Evolutionary conservation across 2,888 invertebrate genomes (phyloP).

Genomic region (Drosophila meridiana): DNA sequence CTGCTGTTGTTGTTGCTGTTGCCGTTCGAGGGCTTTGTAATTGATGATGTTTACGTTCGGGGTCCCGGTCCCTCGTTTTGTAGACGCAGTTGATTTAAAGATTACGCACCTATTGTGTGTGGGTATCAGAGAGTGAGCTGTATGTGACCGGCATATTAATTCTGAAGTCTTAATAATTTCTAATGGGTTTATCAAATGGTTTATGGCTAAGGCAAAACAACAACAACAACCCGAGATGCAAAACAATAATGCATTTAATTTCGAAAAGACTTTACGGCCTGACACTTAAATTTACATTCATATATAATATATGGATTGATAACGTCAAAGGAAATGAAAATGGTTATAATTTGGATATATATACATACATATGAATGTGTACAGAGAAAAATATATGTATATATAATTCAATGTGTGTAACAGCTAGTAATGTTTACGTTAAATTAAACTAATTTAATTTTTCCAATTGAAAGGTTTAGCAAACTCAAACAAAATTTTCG

Average conservation of each 20-base stretch:
- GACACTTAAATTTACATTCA: not conserved
- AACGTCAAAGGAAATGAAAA: not conserved
- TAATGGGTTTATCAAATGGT: slow-evolving; percentile 70
- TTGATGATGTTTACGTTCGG: slow-evolving; percentile 78
- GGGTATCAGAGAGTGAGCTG: slow-evolving; percentile 58
- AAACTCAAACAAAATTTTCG: no score
- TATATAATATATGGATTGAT: not conserved
- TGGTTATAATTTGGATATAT: no score
- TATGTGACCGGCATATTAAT: slow-evolving; percentile 73
- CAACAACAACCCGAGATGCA: slow-evolving; percentile 32
- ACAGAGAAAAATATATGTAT: not conserved
- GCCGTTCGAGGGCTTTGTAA: slow-evolving; percentile 67
- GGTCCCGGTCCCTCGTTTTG: slow-evolving; percentile 43
- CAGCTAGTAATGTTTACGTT: not conserved
- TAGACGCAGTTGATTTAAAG: slow-evolving; percentile 70
- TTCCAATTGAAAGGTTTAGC: not conserved
- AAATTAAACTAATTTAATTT: not conserved
- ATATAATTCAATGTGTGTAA: not conserved
- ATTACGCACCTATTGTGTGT: slow-evolving; percentile 79
- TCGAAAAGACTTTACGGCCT: not conserved
- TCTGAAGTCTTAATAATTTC: slow-evolving; percentile 72
- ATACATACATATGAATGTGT: no score
- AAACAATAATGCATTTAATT: slow-evolving; percentile 12
- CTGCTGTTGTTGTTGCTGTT: slow-evolving; percentile 32
- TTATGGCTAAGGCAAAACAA: slow-evolving; percentile 37